Percentiles rank a stretch among this genome's conserved stretches.
Evolutionary conservation across 2,797 vertebrate genomes (phyloP).

Genomic region (Synanceia verrucosa): DNA sequence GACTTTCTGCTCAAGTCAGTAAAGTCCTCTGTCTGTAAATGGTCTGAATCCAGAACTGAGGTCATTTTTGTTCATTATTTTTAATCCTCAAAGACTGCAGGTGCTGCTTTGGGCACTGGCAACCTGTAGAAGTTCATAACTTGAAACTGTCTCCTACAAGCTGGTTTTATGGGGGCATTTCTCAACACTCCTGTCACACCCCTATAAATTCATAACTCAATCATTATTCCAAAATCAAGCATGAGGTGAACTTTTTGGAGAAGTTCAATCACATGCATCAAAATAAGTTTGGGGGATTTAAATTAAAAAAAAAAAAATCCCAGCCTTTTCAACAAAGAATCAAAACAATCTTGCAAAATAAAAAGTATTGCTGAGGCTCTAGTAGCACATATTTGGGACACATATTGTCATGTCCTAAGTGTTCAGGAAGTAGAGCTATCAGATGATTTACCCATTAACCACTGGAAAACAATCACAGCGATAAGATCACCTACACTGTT

Average conservation of each 20-base stretch:
- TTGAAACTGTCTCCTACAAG: too few relatives aligned
- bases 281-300: neutral
- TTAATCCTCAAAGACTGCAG: too few relatives aligned
- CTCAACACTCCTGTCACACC: too few relatives aligned
- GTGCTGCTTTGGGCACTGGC: neutral
- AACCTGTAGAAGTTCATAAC: neutral
- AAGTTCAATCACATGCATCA: neutral
- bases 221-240: neutral
- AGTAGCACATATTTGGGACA: neutral
- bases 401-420: neutral
- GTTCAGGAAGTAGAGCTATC: neutral
- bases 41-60: neutral
- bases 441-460: conserved; percentile 21
- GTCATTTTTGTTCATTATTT: neutral
- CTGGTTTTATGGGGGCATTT: too few relatives aligned
- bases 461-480: neutral
- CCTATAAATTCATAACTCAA: too few relatives aligned
- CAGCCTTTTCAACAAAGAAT: neutral
- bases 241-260: neutral
- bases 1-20: neutral
- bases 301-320: neutral
- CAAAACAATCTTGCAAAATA: neutral
- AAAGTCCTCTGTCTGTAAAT: neutral
- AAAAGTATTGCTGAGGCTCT: neutral
- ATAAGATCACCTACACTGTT: conserved; percentile 12